Evolutionary conservation across 1,140 invertebrate genomes (phyloP).

Genomic region (Drosophila micromelanica): DNA sequence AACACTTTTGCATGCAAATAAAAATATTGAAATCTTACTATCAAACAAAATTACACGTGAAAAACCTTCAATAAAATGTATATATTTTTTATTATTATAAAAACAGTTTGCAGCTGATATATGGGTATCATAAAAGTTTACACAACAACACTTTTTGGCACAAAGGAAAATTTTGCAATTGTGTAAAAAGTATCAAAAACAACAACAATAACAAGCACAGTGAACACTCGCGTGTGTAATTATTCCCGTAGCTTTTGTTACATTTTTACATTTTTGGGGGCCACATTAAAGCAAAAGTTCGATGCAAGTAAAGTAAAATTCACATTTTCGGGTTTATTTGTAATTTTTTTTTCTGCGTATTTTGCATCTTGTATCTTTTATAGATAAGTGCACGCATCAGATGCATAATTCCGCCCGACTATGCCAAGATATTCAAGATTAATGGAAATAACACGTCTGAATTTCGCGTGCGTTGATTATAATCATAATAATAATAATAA

Average conservation of each 20-base stretch:
- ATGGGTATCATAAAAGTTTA: conserved; percentile 24
- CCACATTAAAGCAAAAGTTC: conserved; percentile 1
- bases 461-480: conserved; percentile 26
- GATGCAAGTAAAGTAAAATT: conserved; percentile 6
- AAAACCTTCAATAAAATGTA: neutral
- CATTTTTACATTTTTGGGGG: neutral
- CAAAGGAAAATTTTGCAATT: conserved; percentile 37
- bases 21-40: neutral
- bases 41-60: neutral
- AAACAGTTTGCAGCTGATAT: conserved; percentile 5
- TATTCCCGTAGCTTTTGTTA: conserved; percentile 11
- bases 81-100: conserved; percentile 4
- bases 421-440: neutral
- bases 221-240: neutral
- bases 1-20: neutral
- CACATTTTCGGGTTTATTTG: neutral
- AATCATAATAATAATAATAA: too few species aligned
- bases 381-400: conserved; percentile 34
- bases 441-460: conserved; percentile 52
- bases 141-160: conserved; percentile 35
- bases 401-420: conserved; percentile 21
- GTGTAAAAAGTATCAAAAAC: conserved; percentile 2
- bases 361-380: conserved; percentile 19
- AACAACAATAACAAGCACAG: conserved; percentile 8
- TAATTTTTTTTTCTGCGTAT: conserved; percentile 15